Percentiles rank a stretch among this genome's conserved stretches.
Conservation (phyloP, 2,113 vertebrate species). For the Halcyon malimbica region DNA sequence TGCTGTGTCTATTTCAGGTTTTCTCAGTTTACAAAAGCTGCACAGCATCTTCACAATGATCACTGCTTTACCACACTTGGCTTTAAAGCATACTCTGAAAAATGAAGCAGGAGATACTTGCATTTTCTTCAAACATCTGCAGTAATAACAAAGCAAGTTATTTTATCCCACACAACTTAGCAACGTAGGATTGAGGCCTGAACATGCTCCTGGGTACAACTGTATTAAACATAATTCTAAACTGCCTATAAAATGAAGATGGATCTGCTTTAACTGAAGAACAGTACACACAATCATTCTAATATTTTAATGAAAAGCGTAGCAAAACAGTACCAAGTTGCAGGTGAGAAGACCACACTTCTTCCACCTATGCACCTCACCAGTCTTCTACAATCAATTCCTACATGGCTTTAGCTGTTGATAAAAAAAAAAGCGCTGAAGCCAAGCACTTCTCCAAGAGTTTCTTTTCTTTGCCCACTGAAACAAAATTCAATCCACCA, state of each 20-base stretch:
- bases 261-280: not conserved
- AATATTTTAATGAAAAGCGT: not conserved
- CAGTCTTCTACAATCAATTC: not conserved
- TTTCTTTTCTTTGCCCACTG: not conserved
- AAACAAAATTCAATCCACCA: not conserved
- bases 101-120: not conserved
- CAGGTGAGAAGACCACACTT: not conserved
- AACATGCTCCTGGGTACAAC: not conserved
- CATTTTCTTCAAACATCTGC: not conserved
- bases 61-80: not conserved
- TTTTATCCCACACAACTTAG: not conserved
- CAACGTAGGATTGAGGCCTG: not conserved
- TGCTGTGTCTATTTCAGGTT: not conserved
- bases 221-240: constrained; percentile 11
- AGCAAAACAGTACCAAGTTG: not conserved
- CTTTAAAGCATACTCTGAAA: not conserved
- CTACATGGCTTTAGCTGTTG: not conserved
- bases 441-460: not conserved
- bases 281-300: not conserved
- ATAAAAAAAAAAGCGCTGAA: not conserved
- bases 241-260: not conserved
- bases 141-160: not conserved
- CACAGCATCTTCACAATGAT: not conserved
- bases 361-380: not conserved
- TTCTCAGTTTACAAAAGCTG: not conserved